A percentile compares a stretch with the other conserved stretches of the same genome.
Evolutionary conservation across 2,888 invertebrate species (phyloP).

Genomic region (Tachystola acroxantha): DNA sequence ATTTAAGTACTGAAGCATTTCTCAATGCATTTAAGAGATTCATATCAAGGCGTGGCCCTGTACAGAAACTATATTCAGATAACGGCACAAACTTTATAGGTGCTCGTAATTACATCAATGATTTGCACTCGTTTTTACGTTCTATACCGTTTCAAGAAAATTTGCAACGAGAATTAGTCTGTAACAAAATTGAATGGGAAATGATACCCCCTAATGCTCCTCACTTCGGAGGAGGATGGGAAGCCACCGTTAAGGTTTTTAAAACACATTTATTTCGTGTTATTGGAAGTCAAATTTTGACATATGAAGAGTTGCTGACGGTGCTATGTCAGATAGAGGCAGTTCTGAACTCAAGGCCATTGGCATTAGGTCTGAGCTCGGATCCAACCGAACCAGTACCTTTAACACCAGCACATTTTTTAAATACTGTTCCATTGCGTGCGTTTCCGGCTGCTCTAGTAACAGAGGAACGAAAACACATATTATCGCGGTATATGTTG

Average conservation of each 20-base stretch:
- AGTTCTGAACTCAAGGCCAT: conserved; percentile 2
- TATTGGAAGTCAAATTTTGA: background rate
- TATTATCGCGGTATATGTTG: conserved; percentile 2
- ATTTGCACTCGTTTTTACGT: conserved; percentile 8
- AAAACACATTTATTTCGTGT: too few species aligned
- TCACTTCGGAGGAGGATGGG: conserved; percentile 11
- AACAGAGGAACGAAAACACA: background rate
- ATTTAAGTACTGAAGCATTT: conserved; percentile 22
- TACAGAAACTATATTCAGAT: conserved; percentile 21
- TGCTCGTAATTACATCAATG: conserved; percentile 6
- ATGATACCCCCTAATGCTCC: conserved; percentile 1
- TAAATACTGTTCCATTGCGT: conserved; percentile 6
- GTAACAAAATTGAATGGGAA: background rate
- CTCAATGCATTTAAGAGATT: conserved; percentile 27
- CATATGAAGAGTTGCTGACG: background rate
- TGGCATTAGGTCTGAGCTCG: background rate
- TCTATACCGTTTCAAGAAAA: background rate
- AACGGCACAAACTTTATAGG: conserved; percentile 28
- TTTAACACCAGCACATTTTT: conserved; percentile 15
- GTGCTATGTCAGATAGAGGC: background rate
- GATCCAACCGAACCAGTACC: conserved; percentile 3
- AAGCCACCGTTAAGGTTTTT: background rate
- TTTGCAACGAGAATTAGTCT: background rate
- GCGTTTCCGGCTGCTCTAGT: conserved; percentile 9
- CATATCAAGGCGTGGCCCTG: conserved; percentile 23